Evolutionary conservation across 2,888 invertebrate species (phyloP).

Genomic region (Strigamia maritima): DNA sequence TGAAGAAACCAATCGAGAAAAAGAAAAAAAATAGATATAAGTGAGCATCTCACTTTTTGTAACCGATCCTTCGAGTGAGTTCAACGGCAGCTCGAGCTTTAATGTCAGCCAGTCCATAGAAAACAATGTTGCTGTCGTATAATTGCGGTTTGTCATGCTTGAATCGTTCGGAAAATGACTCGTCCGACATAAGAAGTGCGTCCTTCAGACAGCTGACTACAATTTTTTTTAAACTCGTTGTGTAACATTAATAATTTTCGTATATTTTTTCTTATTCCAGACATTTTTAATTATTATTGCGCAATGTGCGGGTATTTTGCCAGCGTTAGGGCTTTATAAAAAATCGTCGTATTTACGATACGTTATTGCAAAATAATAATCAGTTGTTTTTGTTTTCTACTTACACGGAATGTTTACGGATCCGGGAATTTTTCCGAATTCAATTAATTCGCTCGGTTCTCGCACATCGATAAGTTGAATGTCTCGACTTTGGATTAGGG

Average conservation of each 20-base stretch:
- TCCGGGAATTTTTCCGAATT: conserved; percentile 48
- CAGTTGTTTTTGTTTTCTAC: conserved; percentile 18
- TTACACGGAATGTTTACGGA: conserved; percentile 50
- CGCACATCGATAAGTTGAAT: conserved; percentile 49
- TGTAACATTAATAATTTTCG: not conserved
- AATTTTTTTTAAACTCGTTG: not conserved
- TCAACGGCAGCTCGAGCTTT: conserved; percentile 47
- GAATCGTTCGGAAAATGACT: conserved; percentile 42
- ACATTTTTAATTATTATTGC: no score
- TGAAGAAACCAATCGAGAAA: not conserved
- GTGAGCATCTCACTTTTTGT: conserved; percentile 46
- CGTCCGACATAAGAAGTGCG: conserved; percentile 44
- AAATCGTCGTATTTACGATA: no score
- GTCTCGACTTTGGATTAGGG: conserved; percentile 38
- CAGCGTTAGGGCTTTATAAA: not conserved
- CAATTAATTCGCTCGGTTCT: conserved; percentile 48
- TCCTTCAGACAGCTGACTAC: conserved; percentile 48
- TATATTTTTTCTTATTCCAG: not conserved
- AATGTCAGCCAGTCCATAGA: conserved; percentile 46
- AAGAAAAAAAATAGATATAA: not conserved
- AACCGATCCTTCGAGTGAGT: conserved; percentile 47
- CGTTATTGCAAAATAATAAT: no score
- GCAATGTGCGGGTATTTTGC: no score
- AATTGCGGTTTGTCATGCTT: conserved; percentile 42
- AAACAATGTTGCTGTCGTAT: conserved; percentile 44